Evolutionary conservation across 2,797 vertebrate species (phyloP).

Genomic region (Bovichtus variegatus): DNA sequence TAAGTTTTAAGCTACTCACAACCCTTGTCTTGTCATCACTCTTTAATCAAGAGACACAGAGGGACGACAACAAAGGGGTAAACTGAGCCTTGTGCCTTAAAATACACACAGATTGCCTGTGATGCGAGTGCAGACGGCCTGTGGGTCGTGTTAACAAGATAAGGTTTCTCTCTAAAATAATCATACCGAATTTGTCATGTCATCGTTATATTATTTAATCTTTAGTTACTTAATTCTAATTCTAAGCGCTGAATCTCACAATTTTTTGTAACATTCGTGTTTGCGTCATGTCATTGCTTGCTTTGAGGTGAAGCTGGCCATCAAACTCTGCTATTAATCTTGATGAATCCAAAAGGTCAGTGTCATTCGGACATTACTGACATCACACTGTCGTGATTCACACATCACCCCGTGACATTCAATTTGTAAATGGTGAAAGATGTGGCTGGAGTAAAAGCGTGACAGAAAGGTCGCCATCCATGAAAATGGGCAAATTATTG

Average conservation of each 20-base stretch:
- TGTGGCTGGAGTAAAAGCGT: neutral
- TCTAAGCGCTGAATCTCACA: neutral
- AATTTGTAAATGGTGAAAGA: neutral
- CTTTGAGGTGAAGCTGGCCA: neutral
- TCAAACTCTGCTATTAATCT: neutral
- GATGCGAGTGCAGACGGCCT: constrained; percentile 1
- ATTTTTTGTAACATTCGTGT: neutral
- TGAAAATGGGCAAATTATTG: neutral
- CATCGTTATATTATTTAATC: neutral
- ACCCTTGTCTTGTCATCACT: constrained; percentile 67
- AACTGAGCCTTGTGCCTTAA: constrained; percentile 17
- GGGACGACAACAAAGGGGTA: constrained; percentile 43
- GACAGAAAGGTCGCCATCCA: neutral
- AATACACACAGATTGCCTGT: constrained; percentile 24
- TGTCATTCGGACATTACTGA: neutral
- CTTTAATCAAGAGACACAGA: constrained; percentile 66
- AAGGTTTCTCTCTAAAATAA: neutral
- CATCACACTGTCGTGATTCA: constrained; percentile 16
- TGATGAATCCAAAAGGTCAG: neutral
- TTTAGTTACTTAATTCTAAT: no score
- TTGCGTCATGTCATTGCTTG: neutral
- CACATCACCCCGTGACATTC: neutral
- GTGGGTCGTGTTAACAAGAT: neutral
- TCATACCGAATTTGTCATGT: neutral
- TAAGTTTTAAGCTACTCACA: constrained; percentile 45